Base-by-base conservation (phyloP, 2,797 vertebrate genomes). In the Tragelaphus oryx region DNA sequence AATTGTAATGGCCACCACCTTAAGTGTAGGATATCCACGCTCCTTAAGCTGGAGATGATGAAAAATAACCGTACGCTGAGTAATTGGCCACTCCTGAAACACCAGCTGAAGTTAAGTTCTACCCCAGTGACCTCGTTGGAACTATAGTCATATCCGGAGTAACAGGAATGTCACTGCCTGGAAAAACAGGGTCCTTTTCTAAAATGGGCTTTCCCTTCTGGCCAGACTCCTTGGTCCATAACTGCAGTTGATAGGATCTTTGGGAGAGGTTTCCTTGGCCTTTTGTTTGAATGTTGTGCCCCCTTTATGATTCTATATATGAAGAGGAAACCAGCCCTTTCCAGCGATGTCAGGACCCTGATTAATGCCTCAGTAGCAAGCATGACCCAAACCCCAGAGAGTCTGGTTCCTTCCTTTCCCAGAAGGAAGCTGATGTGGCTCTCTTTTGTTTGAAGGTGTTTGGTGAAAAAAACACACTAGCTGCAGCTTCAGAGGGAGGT, bases 211-310 rank as follows among this genome's bases (percentile, higher is more conserved):
- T 98, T 97, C 91, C 91, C 95, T 97, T 97, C 94, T 97, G 97
- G 97, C 97, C 91, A 97, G 97, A 97, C 97, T 97, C 89, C 93
- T 95, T 88, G 87, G 92, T 97, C 91, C 82, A 96, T 87, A 96
- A 93, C 96, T 94, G 65, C 81, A 87, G 93, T 96, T 96, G 96
- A 98, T 96, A 97, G 96, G 86, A 97, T 98, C 97, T 98, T 95
- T 97, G 96, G 97, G 95, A 97, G 97, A 98, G 95, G 97, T 97
- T 98, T 97, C 97, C 97, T 98, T 96, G 97, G 91, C 95, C 97
- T 97, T 98, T 98, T 97, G 97, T 97, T 97, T 97, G 71, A 97
- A 81, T 93, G 93, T 30, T 94, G 33, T 96, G 91, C 74, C 95
- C 96, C 89, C 96, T 96, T 97, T 96, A 96, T 95, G 97, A 95